These are phyloP conservation scores for Myrmecobius fasciatus DNA, from an alignment of 2,113 vertebrate species.

Conservation along the genomic window DNA sequence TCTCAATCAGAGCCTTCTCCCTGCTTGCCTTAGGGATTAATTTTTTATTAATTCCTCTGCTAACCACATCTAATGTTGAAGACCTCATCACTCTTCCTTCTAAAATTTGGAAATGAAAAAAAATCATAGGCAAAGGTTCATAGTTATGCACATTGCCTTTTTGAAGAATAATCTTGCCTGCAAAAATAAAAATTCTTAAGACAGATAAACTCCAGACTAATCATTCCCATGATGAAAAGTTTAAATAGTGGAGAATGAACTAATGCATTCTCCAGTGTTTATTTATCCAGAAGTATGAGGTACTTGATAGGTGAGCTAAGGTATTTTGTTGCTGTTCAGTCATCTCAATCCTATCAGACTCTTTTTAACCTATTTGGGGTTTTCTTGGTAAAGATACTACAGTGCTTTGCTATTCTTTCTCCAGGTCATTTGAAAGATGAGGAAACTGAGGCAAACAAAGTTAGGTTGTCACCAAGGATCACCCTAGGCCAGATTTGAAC, in stretches of 20 bases:
- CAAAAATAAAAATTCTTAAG: background rate
- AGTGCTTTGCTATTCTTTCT: background rate
- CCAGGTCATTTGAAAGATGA: background rate
- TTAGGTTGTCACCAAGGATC: background rate
- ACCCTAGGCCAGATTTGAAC: background rate
- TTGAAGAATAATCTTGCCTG: background rate
- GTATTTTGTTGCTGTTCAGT: background rate
- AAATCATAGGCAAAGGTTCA: background rate
- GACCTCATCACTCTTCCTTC: background rate
- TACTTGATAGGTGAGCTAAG: background rate
- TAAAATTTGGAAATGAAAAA: background rate
- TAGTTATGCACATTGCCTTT: background rate
- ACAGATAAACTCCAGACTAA: background rate
- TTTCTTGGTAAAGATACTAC: background rate
- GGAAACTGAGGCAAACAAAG: conserved; percentile 2
- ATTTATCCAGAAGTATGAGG: background rate
- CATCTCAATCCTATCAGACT: background rate
- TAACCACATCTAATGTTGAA: too few species aligned
- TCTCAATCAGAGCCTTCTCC: too few species aligned
- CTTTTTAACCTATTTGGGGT: background rate
- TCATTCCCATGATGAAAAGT: background rate
- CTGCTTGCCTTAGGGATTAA: too few species aligned
- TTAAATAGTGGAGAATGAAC: background rate
- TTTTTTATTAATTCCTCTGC: too few species aligned
- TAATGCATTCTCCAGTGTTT: background rate